Base-by-base conservation (phyloP, 1,140 invertebrate genomes). In the Ericerus pela region DNA sequence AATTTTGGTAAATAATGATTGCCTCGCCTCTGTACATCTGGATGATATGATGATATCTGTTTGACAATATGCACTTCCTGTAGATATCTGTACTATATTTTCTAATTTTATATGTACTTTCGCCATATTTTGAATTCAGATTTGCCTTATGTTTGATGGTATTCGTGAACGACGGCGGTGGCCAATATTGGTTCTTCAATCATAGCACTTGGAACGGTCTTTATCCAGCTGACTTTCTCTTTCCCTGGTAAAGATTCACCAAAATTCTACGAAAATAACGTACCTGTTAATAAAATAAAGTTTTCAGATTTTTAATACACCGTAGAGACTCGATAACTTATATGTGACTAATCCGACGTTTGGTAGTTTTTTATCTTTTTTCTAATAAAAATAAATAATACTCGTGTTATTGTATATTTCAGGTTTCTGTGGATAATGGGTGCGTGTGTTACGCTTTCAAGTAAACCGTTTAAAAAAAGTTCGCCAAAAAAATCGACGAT, bases 181-280 rank as follows among this genome's bases (percentile, higher is more conserved):
- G 88, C 20, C 77, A 80, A n/a, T 93, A 91, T 67, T 72, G 70
- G 51, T 73, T 82, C 54, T 79, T 94, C 61, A 70, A 79, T 4
- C 90, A 95, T 67, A 76, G 82, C 0, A 75, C 78, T 5, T 95
- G 90, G 91, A 84, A 94, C 69, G 90, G 90, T 1, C 65, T 94
- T 0, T 81, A 81, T 12, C 68, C 89, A n/a, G 89, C 88, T 5
- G 91, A 95, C 69, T 66, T 93, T 22, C 79, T 93, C 12, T 92
- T 93, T 71, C 90, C 90, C 1, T 93, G 86, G 79, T 90, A 54
- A 74, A 67, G 57, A 22, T 16, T n/a, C 22, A 47, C n/a, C n/a
- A n/a, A n/a, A n/a, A n/a, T n/a, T n/a, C n/a, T n/a, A n/a, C n/a
- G n/a, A n/a, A n/a, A n/a, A n/a, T n/a, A n/a, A n/a, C n/a, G n/a